Conservation (phyloP, 92 coral and sea anemone genomes). For the Actinostola sp. region DNA sequence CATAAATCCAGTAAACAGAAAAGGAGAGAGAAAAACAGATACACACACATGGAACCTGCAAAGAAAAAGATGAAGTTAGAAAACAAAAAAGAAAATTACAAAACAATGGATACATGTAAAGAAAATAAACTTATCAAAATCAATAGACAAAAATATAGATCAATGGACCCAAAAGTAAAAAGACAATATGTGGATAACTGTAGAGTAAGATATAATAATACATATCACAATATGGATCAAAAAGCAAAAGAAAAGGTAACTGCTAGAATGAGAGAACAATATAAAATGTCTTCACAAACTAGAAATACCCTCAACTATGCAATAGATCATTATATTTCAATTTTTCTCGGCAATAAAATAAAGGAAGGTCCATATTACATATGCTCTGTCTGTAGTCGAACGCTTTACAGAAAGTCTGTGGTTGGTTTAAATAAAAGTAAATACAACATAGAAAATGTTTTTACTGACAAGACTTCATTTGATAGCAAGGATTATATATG, state of each 20-base stretch:
- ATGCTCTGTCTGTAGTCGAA: slow-evolving; percentile 57
- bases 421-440: slow-evolving; percentile 36
- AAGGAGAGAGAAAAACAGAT: slow-evolving; percentile 35
- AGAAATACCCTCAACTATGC: slow-evolving; percentile 5
- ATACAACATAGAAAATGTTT: slow-evolving; percentile 54
- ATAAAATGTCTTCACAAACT: slow-evolving; percentile 37
- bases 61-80: no score
- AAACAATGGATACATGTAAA: slow-evolving; percentile 32
- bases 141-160: slow-evolving; percentile 38
- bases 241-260: slow-evolving; percentile 41
- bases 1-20: slow-evolving; percentile 5
- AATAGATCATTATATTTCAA: slow-evolving; percentile 50
- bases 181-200: slow-evolving; percentile 15
- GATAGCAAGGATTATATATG: background rate
- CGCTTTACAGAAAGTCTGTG: slow-evolving; percentile 56
- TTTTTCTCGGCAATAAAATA: slow-evolving; percentile 54
- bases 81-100: slow-evolving; percentile 37
- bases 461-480: slow-evolving; percentile 36
- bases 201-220: slow-evolving; percentile 35
- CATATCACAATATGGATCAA: slow-evolving; percentile 22
- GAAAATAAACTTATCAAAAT: slow-evolving; percentile 45
- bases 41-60: slow-evolving; percentile 54
- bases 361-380: slow-evolving; percentile 61
- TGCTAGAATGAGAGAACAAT: no score
- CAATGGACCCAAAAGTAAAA: slow-evolving; percentile 9